These are phyloP conservation scores for Phenganax stokvisi DNA, from an alignment of 92 coral and sea anemone genomes.

Conservation along the genomic window DNA sequence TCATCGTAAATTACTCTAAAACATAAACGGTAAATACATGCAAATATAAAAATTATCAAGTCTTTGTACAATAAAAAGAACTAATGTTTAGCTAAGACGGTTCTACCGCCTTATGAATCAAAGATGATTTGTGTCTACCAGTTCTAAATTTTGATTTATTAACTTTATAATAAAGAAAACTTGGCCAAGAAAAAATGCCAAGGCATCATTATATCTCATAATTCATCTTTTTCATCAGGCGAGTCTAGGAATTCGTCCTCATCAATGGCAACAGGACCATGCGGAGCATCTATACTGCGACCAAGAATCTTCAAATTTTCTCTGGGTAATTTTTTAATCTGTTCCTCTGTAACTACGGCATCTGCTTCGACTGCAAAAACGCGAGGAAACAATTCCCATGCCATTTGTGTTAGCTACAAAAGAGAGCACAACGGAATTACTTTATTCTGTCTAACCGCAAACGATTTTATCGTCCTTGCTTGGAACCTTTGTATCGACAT, in stretches of 20 bases:
- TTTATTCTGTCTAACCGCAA: no score
- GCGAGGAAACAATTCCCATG: slow-evolving; percentile 49
- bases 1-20: neutral
- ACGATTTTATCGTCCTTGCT: no score
- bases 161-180: neutral
- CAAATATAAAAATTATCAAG: no score
- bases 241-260: slow-evolving; percentile 35
- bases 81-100: no score
- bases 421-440: neutral
- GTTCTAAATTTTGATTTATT: no score
- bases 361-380: slow-evolving; percentile 51
- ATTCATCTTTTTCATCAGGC: slow-evolving; percentile 1
- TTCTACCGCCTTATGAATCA: no score
- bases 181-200: neutral
- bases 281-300: slow-evolving; percentile 78
- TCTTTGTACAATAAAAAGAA: no score
- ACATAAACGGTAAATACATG: no score
- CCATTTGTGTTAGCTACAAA: slow-evolving; percentile 38
- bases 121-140: no score
- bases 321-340: slow-evolving; percentile 48
- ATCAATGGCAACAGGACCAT: slow-evolving; percentile 65
- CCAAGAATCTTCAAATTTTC: slow-evolving; percentile 68
- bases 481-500: no score
- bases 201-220: neutral
- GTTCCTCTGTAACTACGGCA: slow-evolving; percentile 56